Evolutionary conservation across 2,888 invertebrate genomes (phyloP), one percentile per base, ranked within the genome.

Genomic region (Halictus ligatus): DNA sequence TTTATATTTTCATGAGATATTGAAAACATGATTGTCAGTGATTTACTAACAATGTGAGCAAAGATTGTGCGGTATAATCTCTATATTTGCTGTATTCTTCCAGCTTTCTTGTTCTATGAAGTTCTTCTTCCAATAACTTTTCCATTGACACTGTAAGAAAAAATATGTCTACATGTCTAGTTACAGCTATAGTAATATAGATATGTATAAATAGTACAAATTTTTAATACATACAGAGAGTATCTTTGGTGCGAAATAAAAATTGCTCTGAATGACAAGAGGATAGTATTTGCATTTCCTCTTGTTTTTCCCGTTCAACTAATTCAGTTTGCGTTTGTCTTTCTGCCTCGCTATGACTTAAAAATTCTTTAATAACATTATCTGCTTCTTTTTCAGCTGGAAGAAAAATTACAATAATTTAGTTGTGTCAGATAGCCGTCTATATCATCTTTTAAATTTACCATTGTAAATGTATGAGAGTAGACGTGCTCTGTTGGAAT

Each of bases 371-470:
- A 54, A 98, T 97, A 60, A 97, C 96, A 79, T 96, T 95, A 92
- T 97, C 97, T 87, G 97, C 96, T 91, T 96, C 96, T 94, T 96
- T 96, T 95, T 97, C 97, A 89, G 95, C 97, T 96, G 88, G 80
- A 85, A 80, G 18, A 48, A 71, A 60, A 81, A 75, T 75, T 76
- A 13, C 69, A 18, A n/a, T 50, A 13, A 10, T 76, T 29, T 48
- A 50, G 58, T 78, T 46, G 64, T 78, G 29, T 29, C 75, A 13
- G 40, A 50, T 78, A 69, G 46, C 64, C 1, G 71, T 46, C 15
- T 75, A 67, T 54, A 25, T 13, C 29, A 75, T 76, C 54, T 78
- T 69, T 71, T 40, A 18, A 35, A 69, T 72, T 74, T 89, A 94
- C 95, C 94, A 86, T 94, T 92, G 75, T 92, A 93, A 89, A 95